Evolutionary conservation across 2,888 invertebrate species (phyloP).

Genomic region (Euzophera pinguis): DNA sequence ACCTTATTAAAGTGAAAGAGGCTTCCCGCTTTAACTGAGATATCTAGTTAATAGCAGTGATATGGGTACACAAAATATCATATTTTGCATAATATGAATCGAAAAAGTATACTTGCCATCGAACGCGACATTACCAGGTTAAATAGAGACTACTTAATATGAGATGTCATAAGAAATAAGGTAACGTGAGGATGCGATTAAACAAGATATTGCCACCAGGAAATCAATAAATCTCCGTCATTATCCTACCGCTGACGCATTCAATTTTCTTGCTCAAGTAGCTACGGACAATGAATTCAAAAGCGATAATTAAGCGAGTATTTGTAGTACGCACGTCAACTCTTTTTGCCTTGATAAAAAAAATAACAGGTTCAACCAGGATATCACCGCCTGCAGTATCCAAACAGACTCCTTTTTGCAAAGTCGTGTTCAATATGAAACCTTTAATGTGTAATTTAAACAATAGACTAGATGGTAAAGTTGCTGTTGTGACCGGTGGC

Average conservation of each 20-base stretch:
- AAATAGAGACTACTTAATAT: too few relatives aligned
- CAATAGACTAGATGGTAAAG: constrained; percentile 51
- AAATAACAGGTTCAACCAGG: constrained; percentile 19
- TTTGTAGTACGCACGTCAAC: constrained; percentile 20
- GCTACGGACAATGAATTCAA: constrained; percentile 14
- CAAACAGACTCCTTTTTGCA: not conserved
- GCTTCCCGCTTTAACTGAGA: too few relatives aligned
- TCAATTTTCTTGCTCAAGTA: not conserved
- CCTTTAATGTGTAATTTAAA: constrained; percentile 35
- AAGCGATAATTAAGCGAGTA: constrained; percentile 24
- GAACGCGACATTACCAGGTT: too few relatives aligned
- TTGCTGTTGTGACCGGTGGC: constrained; percentile 62
- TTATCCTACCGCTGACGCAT: not conserved
- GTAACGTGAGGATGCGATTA: too few relatives aligned
- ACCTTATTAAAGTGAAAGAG: too few relatives aligned
- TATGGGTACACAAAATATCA: too few relatives aligned
- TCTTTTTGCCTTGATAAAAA: constrained; percentile 32
- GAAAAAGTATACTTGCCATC: too few relatives aligned
- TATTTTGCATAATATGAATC: too few relatives aligned
- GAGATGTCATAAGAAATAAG: too few relatives aligned
- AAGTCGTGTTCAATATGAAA: constrained; percentile 18
- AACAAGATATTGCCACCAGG: not conserved
- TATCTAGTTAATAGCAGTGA: too few relatives aligned
- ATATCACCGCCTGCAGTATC: constrained; percentile 17
- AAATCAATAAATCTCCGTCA: not conserved